Conservation (phyloP, 2,888 invertebrate genomes). For the Pollenia amentaria region DNA sequence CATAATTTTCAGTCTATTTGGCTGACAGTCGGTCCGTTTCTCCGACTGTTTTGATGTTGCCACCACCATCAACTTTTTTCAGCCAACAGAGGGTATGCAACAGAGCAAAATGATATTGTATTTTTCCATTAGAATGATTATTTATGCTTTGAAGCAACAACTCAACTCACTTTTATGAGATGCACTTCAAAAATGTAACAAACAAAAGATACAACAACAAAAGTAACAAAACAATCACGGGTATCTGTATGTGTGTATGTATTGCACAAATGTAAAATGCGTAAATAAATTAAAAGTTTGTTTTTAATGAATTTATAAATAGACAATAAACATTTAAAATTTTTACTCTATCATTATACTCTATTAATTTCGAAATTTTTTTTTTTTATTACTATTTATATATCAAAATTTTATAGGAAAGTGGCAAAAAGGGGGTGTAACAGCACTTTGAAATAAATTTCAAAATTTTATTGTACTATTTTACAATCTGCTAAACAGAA, state of each 20-base stretch:
- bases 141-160: conserved; percentile 56
- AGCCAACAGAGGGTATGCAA: conserved; percentile 20
- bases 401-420: conserved; percentile 6
- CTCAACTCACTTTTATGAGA: conserved; percentile 43
- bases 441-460: neutral
- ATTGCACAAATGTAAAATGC: conserved; percentile 42
- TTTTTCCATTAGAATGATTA: conserved; percentile 70
- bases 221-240: neutral
- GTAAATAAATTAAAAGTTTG: conserved; percentile 55
- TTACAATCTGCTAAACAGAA: too few species aligned
- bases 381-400: too few species aligned
- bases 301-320: conserved; percentile 51
- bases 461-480: too few species aligned
- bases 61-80: conserved; percentile 23
- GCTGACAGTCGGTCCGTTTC: conserved; percentile 13
- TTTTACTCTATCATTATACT: neutral
- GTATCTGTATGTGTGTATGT: neutral
- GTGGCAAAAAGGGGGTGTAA: neutral
- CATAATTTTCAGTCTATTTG: conserved; percentile 49
- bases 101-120: conserved; percentile 58
- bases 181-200: conserved; percentile 59
- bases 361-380: neutral
- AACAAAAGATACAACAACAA: conserved; percentile 12
- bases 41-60: conserved; percentile 46
- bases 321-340: conserved; percentile 39